Percentiles rank a stretch among this genome's conserved stretches.
Conservation (phyloP, 1,140 invertebrate genomes). For the Aporrectodea caliginosa region DNA sequence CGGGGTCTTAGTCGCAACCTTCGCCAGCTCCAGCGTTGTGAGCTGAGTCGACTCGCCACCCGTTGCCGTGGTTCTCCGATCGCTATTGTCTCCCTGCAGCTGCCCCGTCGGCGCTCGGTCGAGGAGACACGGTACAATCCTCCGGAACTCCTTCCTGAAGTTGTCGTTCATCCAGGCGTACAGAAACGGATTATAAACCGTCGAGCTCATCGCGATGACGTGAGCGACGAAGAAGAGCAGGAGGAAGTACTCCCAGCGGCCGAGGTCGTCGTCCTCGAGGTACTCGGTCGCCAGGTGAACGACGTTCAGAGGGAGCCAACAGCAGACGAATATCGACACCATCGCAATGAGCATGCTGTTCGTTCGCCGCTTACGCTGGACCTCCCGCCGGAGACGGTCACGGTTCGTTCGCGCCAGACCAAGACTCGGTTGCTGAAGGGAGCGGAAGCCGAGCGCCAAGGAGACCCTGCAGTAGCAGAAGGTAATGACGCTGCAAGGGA, state of each 20-base stretch:
- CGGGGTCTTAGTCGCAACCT: too few relatives aligned
- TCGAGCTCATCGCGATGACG: constrained; percentile 90
- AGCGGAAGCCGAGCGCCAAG: constrained; percentile 69
- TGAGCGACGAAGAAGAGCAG: constrained; percentile 83
- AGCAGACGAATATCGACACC: constrained; percentile 89
- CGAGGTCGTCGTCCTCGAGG: constrained; percentile 59
- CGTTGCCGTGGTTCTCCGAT: too few relatives aligned
- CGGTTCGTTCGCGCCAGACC: constrained; percentile 65
- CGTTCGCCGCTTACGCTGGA: constrained; percentile 68
- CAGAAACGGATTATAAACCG: constrained; percentile 75
- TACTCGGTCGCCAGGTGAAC: constrained; percentile 45
- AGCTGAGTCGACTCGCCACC: too few relatives aligned
- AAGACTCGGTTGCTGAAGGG: too few relatives aligned
- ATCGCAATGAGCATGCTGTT: constrained; percentile 93
- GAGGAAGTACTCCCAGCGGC: constrained; percentile 83
- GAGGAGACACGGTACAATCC: constrained; percentile 49
- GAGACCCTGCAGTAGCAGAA: constrained; percentile 91
- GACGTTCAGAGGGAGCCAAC: constrained; percentile 89
- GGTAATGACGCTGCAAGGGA: constrained; percentile 90
- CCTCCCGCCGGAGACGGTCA: constrained; percentile 60
- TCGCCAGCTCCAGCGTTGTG: too few relatives aligned
- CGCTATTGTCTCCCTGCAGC: too few relatives aligned
- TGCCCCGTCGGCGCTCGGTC: too few relatives aligned
- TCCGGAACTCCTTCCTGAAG: constrained; percentile 87
- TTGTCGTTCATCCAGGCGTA: constrained; percentile 99